These are phyloP conservation scores for Galleria mellonella DNA, from an alignment of 1,140 invertebrate genomes.

Conservation along the genomic window DNA sequence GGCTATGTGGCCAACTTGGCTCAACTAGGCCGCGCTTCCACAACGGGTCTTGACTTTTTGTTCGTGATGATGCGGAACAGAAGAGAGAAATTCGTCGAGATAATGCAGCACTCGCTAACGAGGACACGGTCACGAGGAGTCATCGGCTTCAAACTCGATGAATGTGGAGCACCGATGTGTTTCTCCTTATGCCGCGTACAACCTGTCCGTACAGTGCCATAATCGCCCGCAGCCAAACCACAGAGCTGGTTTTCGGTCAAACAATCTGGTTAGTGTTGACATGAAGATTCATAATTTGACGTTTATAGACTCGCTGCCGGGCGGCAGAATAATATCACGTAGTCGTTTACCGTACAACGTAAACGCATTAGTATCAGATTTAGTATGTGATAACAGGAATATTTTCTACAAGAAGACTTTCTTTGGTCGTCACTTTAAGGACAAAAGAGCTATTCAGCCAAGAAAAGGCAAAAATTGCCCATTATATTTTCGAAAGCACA, in stretches of 20 bases:
- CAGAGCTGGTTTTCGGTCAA: slow-evolving; percentile 28
- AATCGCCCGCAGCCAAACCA: slow-evolving; percentile 33
- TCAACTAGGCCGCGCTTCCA: slow-evolving; percentile 59
- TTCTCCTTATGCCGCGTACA: slow-evolving; percentile 39
- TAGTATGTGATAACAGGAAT: not conserved
- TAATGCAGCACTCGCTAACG: slow-evolving; percentile 57
- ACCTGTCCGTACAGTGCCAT: slow-evolving; percentile 36
- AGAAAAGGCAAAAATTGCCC: slow-evolving; percentile 51
- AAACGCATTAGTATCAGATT: not conserved
- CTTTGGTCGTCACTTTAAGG: slow-evolving; percentile 30
- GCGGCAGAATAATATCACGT: not conserved
- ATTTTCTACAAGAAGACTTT: slow-evolving; percentile 27
- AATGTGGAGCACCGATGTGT: slow-evolving; percentile 61
- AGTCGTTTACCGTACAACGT: not conserved
- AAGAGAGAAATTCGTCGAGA: slow-evolving; percentile 68
- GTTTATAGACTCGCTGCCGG: not conserved
- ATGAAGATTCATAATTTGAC: not conserved
- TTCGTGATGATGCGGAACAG: slow-evolving; percentile 62
- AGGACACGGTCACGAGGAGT: slow-evolving; percentile 67
- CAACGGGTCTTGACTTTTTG: slow-evolving; percentile 62
- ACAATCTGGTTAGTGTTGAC: slow-evolving; percentile 2
- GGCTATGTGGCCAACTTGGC: slow-evolving; percentile 27
- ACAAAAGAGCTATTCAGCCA: slow-evolving; percentile 38
- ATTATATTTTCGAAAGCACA: slow-evolving; percentile 70
- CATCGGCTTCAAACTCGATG: slow-evolving; percentile 59